These are phyloP conservation scores for Itoplectis maculator DNA, from an alignment of 2,888 invertebrate species.

Conservation along the genomic window DNA sequence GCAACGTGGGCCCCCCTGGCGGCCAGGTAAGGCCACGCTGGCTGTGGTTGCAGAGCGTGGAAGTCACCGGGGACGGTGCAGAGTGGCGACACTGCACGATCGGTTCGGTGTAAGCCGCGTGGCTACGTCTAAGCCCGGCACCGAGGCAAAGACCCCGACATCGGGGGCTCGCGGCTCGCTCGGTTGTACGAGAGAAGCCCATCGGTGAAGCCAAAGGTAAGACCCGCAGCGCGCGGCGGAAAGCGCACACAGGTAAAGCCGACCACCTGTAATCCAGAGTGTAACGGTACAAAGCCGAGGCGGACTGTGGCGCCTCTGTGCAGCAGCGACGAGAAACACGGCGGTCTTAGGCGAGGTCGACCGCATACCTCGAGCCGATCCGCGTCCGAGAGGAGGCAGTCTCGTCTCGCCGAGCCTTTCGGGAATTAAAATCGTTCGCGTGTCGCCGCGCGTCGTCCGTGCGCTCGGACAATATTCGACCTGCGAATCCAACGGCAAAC, in stretches of 20 bases:
- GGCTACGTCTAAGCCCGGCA: background rate
- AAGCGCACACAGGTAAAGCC: constrained; percentile 67
- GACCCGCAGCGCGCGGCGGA: constrained; percentile 18
- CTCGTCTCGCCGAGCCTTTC: constrained; percentile 71
- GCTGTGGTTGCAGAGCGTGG: background rate
- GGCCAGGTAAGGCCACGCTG: constrained; percentile 17
- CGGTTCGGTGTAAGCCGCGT: background rate
- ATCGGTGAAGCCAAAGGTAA: constrained; percentile 40
- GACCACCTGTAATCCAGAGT: constrained; percentile 78
- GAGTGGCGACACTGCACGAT: constrained; percentile 16
- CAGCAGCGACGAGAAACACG: constrained; percentile 71
- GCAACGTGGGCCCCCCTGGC: constrained; percentile 4
- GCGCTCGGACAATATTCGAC: background rate
- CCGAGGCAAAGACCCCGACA: constrained; percentile 4
- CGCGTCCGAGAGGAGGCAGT: constrained; percentile 81
- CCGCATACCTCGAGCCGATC: constrained; percentile 83
- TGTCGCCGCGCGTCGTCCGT: constrained; percentile 40
- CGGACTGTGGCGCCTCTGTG: constrained; percentile 80
- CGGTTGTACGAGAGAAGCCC: no score
- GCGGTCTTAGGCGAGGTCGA: constrained; percentile 83
- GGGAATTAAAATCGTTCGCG: constrained; percentile 68
- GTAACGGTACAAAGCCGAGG: constrained; percentile 80
- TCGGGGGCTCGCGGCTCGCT: background rate
- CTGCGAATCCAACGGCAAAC: no score
- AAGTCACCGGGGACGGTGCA: background rate